Conservation (phyloP, 2,888 invertebrate genomes). For the Microdon myrmicae region DNA sequence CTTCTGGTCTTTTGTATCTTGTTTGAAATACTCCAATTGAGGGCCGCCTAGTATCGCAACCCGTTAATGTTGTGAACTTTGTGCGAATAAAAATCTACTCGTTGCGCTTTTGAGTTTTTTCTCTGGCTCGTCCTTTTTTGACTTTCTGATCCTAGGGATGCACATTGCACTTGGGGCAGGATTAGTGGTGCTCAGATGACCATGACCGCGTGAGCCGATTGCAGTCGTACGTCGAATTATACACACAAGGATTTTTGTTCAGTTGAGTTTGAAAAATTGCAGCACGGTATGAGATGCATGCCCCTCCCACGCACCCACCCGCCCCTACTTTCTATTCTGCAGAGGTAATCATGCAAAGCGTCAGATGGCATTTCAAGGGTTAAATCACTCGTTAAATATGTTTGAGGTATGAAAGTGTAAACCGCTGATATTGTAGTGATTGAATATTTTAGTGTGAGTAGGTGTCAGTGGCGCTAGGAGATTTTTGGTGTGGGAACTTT, state of each 20-base stretch:
- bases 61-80: conserved; percentile 36
- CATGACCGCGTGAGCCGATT: conserved; percentile 51
- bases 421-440: conserved; percentile 51
- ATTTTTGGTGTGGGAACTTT: conserved; percentile 31
- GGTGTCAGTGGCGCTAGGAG: conserved; percentile 6
- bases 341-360: conserved; percentile 9
- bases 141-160: conserved; percentile 39
- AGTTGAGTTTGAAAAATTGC: conserved; percentile 43
- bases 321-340: background rate
- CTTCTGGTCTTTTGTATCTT: conserved; percentile 5
- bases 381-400: conserved; percentile 53
- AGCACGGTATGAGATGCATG: conserved; percentile 6
- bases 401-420: conserved; percentile 52
- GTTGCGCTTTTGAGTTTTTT: conserved; percentile 33
- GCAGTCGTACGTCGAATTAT: conserved; percentile 46
- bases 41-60: conserved; percentile 9
- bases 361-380: conserved; percentile 40
- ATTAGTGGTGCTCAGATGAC: conserved; percentile 27
- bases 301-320: background rate
- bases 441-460: conserved; percentile 36
- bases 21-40: conserved; percentile 17
- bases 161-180: conserved; percentile 13
- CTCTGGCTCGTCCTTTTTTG: conserved; percentile 20
- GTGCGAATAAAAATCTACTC: conserved; percentile 39
- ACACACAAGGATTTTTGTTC: conserved; percentile 43